phyloP scores from a whole-genome alignment of 2,113 vertebrate genomes.

The Oreotragus oreotragus region DNA sequence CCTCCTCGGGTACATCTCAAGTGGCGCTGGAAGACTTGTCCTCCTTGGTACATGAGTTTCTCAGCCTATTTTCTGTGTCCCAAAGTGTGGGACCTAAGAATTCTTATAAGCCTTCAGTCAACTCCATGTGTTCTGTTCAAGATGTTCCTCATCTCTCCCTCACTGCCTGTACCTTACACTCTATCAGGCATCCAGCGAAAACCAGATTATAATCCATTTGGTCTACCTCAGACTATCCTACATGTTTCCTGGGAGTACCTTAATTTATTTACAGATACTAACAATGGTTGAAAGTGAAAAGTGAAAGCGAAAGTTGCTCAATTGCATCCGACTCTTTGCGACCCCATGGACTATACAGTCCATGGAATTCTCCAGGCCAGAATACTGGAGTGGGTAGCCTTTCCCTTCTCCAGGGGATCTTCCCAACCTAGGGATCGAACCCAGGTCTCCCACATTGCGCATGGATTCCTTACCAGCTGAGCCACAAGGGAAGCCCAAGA shows the following conservation, averaged over 20 bases:
- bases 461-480: background rate
- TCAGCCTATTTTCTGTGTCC: background rate
- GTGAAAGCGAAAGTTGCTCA: background rate
- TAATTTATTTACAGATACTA: background rate
- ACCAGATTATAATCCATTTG: background rate
- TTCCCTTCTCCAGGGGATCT: background rate
- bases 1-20: background rate
- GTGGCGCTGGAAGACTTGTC: background rate
- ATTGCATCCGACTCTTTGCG: accelerated
- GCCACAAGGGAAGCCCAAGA: background rate
- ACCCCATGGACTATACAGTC: background rate
- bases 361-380: background rate
- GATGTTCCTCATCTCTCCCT: background rate
- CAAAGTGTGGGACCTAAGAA: background rate
- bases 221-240: background rate
- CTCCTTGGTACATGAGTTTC: background rate
- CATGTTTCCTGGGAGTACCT: background rate
- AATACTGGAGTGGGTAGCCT: background rate
- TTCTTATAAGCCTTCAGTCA: background rate
- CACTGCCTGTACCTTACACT: background rate
- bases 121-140: background rate
- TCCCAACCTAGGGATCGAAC: background rate
- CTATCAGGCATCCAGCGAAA: background rate
- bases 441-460: background rate
- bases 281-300: background rate